These are phyloP conservation scores for Leptodirus hochenwartii DNA, from an alignment of 2,888 invertebrate species.

Conservation along the genomic window DNA sequence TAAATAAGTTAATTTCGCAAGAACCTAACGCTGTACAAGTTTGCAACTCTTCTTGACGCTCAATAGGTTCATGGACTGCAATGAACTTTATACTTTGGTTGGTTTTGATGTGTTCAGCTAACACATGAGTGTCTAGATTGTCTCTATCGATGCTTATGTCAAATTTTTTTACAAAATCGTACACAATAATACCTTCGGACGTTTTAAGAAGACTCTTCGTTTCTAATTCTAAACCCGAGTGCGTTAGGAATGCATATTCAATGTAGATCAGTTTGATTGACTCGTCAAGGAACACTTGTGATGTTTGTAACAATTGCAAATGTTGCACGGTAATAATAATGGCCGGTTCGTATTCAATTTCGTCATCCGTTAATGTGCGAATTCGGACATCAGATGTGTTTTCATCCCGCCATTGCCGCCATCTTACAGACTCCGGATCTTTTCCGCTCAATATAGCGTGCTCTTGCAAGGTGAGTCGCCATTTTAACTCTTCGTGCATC, in stretches of 20 bases:
- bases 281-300: conserved; percentile 9
- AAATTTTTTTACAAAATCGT: conserved; percentile 16
- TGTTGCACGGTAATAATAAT: conserved; percentile 13
- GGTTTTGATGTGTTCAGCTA: conserved; percentile 15
- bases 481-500: conserved; percentile 17
- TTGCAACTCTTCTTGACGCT: conserved; percentile 10
- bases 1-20: conserved; percentile 13
- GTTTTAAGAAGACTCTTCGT: conserved; percentile 14
- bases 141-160: conserved; percentile 12
- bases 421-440: conserved; percentile 15
- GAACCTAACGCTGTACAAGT: conserved; percentile 15
- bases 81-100: conserved; percentile 14
- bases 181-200: conserved; percentile 10
- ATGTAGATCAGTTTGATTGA: conserved; percentile 15
- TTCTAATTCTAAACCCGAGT: conserved; percentile 15
- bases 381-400: conserved; percentile 14
- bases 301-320: conserved; percentile 10
- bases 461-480: conserved; percentile 18
- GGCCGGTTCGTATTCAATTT: conserved; percentile 8
- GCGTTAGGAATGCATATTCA: conserved; percentile 16
- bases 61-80: conserved; percentile 15
- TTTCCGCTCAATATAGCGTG: conserved; percentile 16
- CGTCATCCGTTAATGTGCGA: conserved; percentile 9
- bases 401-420: conserved; percentile 18
- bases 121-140: conserved; percentile 11